A percentile compares a stretch with the other conserved stretches of the same genome.
phyloP scores from a whole-genome alignment of 2,797 vertebrate genomes.

The Lepilemur ruficaudatus region DNA sequence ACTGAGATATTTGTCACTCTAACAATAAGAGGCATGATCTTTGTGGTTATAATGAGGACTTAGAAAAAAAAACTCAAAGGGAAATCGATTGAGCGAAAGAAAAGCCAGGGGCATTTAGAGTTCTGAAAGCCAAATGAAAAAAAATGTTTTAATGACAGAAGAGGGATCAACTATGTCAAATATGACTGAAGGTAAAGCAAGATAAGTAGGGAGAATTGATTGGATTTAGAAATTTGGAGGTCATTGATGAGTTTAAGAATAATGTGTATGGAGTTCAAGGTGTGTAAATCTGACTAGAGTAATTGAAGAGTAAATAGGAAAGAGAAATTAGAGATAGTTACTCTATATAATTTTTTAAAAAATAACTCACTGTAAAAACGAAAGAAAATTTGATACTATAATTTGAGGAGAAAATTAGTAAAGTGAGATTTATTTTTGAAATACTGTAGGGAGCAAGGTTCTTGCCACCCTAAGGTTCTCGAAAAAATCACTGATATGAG shows the following conservation, averaged over 20 bases:
- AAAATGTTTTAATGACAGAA: not conserved
- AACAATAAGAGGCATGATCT: not conserved
- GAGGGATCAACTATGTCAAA: not conserved
- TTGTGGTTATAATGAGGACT: not conserved
- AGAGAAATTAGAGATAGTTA: not conserved
- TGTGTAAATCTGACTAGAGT: not conserved
- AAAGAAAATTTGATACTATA: not conserved
- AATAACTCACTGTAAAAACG: not conserved
- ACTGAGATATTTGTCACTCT: not conserved
- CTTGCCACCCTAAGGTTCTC: not conserved
- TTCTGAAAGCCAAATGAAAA: not conserved
- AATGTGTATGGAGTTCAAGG: not conserved
- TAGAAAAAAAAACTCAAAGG: not conserved
- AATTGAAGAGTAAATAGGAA: not conserved
- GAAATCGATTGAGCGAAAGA: not conserved
- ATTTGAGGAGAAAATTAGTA: not conserved
- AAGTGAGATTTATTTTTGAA: not conserved
- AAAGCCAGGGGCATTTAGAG: not conserved
- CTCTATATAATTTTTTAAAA: not conserved
- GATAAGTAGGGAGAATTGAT: not conserved
- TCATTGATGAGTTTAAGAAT: not conserved
- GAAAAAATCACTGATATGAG: not conserved
- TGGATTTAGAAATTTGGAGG: not conserved
- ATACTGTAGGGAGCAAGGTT: not conserved
- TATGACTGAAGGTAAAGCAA: not conserved